These are phyloP conservation scores for Chaetodon auriga DNA, from an alignment of 2,113 vertebrate species.

Conservation along the genomic window DNA sequence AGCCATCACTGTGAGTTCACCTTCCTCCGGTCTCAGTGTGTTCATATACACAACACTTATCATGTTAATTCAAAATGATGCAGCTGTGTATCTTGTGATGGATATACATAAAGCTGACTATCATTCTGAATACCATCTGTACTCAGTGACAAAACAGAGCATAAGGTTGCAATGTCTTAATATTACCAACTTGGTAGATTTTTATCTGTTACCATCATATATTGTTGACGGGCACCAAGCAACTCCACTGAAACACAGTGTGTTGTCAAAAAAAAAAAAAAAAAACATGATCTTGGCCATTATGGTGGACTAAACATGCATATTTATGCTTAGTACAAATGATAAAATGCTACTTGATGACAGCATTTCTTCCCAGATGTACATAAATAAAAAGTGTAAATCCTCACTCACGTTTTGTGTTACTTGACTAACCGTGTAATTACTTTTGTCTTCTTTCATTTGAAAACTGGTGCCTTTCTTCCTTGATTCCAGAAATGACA, in stretches of 20 bases:
- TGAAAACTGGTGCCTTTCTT: background rate
- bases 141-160: conserved; percentile 39
- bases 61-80: conserved; percentile 43
- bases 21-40: too few species aligned
- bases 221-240: conserved; percentile 43
- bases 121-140: conserved; percentile 54
- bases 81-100: conserved; percentile 52
- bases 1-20: too few species aligned
- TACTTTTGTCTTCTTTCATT: background rate
- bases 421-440: background rate
- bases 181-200: conserved; percentile 53
- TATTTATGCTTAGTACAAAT: background rate
- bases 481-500: conserved; percentile 47
- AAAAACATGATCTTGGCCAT: too few species aligned
- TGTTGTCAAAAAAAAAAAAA: too few species aligned
- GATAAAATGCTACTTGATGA: background rate
- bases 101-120: conserved; percentile 29
- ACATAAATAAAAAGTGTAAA: too few species aligned
- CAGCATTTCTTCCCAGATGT: background rate
- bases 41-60: too few species aligned
- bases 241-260: conserved; percentile 60
- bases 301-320: background rate
- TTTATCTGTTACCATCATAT: conserved; percentile 58
- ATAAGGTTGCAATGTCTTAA: conserved; percentile 36
- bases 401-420: background rate